A percentile compares a stretch with the other conserved stretches of the same genome.
These are phyloP conservation scores for Pocillopora damicornis DNA, from an alignment of 64 coral and sea anemone species.

Conservation along the genomic window DNA sequence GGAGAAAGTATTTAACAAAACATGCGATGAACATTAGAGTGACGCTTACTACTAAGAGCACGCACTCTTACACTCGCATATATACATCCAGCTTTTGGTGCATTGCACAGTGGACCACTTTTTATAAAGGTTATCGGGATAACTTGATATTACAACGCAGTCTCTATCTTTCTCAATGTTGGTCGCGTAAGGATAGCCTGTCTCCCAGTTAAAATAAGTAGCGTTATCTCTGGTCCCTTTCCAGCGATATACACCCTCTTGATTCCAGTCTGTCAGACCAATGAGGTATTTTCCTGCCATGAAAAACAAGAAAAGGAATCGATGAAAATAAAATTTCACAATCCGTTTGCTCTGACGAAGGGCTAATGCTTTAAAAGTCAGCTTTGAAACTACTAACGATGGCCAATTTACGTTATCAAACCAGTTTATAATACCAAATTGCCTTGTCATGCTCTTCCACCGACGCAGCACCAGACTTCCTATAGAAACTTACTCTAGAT, in stretches of 20 bases:
- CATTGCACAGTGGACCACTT: background rate
- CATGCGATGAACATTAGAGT: background rate
- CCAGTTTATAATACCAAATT: no score
- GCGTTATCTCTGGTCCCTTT: background rate
- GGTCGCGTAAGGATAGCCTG: background rate
- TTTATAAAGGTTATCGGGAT: background rate
- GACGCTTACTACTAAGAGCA: background rate
- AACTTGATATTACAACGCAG: background rate
- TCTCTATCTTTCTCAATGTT: constrained; percentile 4
- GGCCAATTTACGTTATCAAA: no score
- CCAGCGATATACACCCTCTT: background rate
- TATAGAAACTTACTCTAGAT: no score
- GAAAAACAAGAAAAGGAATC: background rate
- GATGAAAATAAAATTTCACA: background rate
- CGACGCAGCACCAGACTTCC: no score
- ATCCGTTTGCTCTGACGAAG: background rate
- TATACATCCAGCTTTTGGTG: background rate
- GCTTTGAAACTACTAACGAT: no score
- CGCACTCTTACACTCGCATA: background rate
- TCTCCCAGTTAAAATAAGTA: background rate
- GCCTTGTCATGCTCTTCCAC: no score
- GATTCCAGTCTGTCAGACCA: background rate
- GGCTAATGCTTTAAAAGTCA: no score
- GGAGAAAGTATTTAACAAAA: no score
- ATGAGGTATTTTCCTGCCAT: background rate